A percentile compares a stretch with the other conserved stretches of the same genome.
phyloP scores from a whole-genome alignment of 2,113 vertebrate species.

The Neoarius graeffei region DNA sequence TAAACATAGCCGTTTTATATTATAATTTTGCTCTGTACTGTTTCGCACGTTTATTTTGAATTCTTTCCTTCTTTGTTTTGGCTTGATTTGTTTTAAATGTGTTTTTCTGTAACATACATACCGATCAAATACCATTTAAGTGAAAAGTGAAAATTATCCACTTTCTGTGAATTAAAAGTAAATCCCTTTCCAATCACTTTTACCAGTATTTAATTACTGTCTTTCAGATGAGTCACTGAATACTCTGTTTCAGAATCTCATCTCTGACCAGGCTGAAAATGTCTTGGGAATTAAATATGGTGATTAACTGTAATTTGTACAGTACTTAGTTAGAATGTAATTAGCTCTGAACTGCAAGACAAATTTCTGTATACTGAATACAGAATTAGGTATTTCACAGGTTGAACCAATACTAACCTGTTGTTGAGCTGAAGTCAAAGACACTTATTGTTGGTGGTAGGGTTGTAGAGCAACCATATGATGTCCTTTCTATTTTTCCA shows the following conservation, averaged over 20 bases:
- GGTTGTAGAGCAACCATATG: slow-evolving; percentile 48
- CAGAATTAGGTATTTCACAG: neutral
- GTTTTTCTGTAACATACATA: neutral
- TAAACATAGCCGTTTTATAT: neutral
- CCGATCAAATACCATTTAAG: neutral
- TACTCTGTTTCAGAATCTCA: neutral
- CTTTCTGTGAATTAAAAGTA: neutral
- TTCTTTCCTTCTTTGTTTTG: neutral
- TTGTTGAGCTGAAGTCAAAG: slow-evolving; percentile 68
- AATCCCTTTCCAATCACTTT: neutral
- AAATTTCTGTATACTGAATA: neutral
- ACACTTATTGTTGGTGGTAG: slow-evolving; percentile 42
- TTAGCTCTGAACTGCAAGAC: neutral
- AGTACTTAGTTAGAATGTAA: neutral
- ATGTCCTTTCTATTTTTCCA: slow-evolving; percentile 69
- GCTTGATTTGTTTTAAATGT: neutral
- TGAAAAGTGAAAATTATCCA: neutral
- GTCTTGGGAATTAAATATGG: neutral
- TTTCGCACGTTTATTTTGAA: neutral
- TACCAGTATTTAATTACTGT: neutral
- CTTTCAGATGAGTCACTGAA: neutral
- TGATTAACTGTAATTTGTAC: neutral
- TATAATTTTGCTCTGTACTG: neutral
- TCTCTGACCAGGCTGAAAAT: neutral
- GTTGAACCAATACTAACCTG: slow-evolving; percentile 45